Conservation (phyloP, 2,797 vertebrate species). For the Urocyon cinereoargenteus region DNA sequence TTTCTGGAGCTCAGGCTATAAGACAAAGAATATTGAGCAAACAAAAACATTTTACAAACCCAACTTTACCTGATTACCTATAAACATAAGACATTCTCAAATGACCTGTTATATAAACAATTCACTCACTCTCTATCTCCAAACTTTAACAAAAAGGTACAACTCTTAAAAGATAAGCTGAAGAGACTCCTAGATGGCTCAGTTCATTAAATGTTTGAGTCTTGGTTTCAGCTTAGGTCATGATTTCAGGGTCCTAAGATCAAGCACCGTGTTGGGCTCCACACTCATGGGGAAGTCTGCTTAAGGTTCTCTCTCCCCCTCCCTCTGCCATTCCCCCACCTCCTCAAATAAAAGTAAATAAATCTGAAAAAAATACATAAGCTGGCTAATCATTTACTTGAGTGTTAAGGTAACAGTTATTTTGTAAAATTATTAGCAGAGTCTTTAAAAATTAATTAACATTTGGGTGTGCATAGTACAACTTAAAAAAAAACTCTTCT, state of each 20-base stretch:
- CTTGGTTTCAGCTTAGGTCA: neutral
- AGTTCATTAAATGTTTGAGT: neutral
- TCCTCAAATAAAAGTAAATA: neutral
- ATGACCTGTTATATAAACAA: neutral
- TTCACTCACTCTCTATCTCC: neutral
- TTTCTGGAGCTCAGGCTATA: neutral
- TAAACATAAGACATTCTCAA: neutral
- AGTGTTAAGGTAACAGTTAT: neutral
- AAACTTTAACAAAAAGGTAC: neutral
- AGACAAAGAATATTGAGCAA: neutral
- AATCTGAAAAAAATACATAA: neutral
- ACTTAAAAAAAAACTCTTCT: neutral
- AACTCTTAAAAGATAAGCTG: neutral
- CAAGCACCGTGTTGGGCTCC: neutral
- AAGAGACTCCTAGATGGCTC: neutral
- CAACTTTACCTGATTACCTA: neutral
- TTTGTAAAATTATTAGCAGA: neutral
- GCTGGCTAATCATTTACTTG: neutral
- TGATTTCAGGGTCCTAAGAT: neutral
- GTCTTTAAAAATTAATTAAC: neutral
- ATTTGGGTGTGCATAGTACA: neutral
- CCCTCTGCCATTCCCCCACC: neutral
- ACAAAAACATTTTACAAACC: neutral
- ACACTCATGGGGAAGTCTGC: neutral
- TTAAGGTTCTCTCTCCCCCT: neutral